Evolutionary conservation across 2,797 vertebrate genomes (phyloP).

Genomic region (Cossypha caffra): DNA sequence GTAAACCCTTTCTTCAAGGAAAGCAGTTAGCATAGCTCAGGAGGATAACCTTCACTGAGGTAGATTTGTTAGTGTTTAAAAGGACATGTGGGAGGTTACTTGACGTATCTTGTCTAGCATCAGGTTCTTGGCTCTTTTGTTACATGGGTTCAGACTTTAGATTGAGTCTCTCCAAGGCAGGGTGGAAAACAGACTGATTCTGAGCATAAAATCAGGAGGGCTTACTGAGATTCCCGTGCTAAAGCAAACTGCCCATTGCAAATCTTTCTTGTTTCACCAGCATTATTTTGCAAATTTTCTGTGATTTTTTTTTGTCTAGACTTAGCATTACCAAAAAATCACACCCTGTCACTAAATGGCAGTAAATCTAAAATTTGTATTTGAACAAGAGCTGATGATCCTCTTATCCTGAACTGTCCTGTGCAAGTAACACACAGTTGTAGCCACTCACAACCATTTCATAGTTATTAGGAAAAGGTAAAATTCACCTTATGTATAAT

Average conservation of each 20-base stretch:
- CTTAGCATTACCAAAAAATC: not conserved
- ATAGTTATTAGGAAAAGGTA: not conserved
- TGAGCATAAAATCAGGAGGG: not conserved
- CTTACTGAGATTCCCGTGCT: fast-evolving
- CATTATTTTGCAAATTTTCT: not conserved
- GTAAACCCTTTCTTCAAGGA: not conserved
- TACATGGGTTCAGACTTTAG: not conserved
- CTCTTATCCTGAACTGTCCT: not conserved
- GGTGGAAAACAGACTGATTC: not conserved
- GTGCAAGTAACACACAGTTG: not conserved
- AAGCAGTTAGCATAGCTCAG: not conserved
- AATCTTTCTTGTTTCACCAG: not conserved
- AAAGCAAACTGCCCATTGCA: not conserved
- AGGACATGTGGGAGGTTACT: not conserved
- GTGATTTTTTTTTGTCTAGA: not conserved
- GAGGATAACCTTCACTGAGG: not conserved
- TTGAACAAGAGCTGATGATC: not conserved
- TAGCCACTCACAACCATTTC: not conserved
- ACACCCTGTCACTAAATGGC: not conserved
- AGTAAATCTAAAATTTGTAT: not conserved
- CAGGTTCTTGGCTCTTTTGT: not conserved
- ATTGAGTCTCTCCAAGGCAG: not conserved
- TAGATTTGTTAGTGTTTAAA: not conserved
- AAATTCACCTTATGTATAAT: not conserved
- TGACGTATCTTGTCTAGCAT: not conserved